Evolutionary conservation across 2,888 invertebrate species (phyloP), one percentile per base, ranked within the genome.

Genomic region (Heliconius erato): DNA sequence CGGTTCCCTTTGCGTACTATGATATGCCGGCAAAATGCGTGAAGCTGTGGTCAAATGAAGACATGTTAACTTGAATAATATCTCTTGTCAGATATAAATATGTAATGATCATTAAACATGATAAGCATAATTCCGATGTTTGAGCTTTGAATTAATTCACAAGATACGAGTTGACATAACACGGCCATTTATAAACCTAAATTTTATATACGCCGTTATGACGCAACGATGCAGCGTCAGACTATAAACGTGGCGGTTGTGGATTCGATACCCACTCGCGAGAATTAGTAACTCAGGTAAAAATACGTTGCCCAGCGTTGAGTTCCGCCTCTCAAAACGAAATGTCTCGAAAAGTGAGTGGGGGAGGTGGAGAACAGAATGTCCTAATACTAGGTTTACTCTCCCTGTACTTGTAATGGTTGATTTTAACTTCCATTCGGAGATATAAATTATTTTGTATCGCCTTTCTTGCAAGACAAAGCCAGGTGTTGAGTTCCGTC

Each of bases 41-140:
- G 28, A 65, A 65, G 12, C 11, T n/a, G n/a, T n/a, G n/a, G n/a
- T 63, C 19, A 26, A 67, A 28, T 16, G 5, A 32, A 68, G 16
- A 71, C 3, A 3, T 14, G 35, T n/a, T 40, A n/a, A 71, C 23
- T n/a, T 40, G 12, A 71, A 71, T 40, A 71, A 11, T 35, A 40
- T 40, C 4, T 69, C 23, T 40, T 23, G n/a, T 14, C 69, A 71
- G 14, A 40, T n/a, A 2, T 0, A 40, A 35, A 71, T n/a, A 9
- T 40, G 23, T 71, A 14, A 71, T n/a, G 12, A 40, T 71, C 40
- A 40, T n/a, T 40, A n/a, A n/a, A 40, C 69, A 12, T 40, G 69
- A 71, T 71, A 71, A 71, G n/a, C 40, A n/a, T 40, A 71, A 71
- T 12, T 40, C n/a, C 40, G 40, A 71, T 69, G 69, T n/a, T 71